Conservation (phyloP, 1,140 invertebrate genomes). For the Leptinotarsa defecta region DNA sequence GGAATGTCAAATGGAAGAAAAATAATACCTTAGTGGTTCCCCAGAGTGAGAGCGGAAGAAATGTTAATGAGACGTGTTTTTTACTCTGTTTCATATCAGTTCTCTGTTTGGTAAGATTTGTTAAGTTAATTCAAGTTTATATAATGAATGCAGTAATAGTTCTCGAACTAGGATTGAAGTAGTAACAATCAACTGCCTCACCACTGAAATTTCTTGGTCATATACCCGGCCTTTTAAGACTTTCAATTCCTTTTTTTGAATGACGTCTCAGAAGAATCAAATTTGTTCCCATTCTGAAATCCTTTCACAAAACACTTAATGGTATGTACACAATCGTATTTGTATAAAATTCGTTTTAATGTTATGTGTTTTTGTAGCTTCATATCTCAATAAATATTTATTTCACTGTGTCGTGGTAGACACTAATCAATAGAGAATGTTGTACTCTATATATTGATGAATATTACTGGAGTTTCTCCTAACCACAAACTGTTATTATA, state of each 20-base stretch:
- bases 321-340: too few species aligned
- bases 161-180: not conserved
- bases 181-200: not conserved
- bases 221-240: not conserved
- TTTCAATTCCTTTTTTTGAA: not conserved
- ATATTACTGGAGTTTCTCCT: too few species aligned
- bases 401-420: too few species aligned
- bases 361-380: too few species aligned
- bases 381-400: too few species aligned
- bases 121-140: not conserved
- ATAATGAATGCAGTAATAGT: not conserved
- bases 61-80: not conserved
- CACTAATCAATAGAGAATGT: too few species aligned
- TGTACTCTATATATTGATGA: too few species aligned
- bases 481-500: too few species aligned
- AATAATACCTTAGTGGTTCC: not conserved
- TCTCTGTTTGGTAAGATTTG: not conserved
- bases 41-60: not conserved
- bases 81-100: conserved; percentile 3
- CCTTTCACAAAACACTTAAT: too few species aligned
- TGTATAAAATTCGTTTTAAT: too few species aligned
- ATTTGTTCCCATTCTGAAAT: too few species aligned
- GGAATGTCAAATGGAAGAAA: conserved; percentile 5
- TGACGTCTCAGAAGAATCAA: too few species aligned
- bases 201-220: not conserved